phyloP scores from a whole-genome alignment of 1,140 invertebrate genomes.

The Cherax quadricarinatus region DNA sequence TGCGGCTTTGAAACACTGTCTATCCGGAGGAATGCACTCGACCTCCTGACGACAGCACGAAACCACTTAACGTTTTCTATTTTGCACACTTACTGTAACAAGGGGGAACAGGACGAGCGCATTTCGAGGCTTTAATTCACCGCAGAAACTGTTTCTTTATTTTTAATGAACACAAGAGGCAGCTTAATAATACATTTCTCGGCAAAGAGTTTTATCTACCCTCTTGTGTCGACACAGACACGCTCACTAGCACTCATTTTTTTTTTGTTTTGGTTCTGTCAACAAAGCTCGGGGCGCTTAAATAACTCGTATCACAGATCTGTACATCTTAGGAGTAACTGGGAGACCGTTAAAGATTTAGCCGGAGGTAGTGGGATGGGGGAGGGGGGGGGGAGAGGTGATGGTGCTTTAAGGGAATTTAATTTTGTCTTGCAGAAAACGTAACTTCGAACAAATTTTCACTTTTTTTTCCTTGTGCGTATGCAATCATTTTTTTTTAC shows the following conservation, averaged over 20 bases:
- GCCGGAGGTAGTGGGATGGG: neutral
- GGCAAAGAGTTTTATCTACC: neutral
- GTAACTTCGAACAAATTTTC: no score
- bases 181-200: neutral
- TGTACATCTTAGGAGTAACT: conserved; percentile 60
- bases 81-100: no score
- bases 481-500: no score
- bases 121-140: neutral
- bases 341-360: conserved; percentile 30
- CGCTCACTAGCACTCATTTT: conserved; percentile 27
- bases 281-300: conserved; percentile 53
- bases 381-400: neutral
- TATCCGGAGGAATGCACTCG: neutral
- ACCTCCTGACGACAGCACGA: neutral
- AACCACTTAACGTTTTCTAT: no score
- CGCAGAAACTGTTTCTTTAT: neutral
- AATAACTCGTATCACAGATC: conserved; percentile 66
- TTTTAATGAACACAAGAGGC: neutral
- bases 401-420: neutral
- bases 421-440: neutral
- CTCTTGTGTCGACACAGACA: neutral
- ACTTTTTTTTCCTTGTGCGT: no score
- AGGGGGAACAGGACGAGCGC: neutral
- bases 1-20: neutral
- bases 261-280: conserved; percentile 50